A percentile compares a stretch with the other conserved stretches of the same genome.
These are phyloP conservation scores for Bombyx huttoni DNA, from an alignment of 2,888 invertebrate species.

Conservation along the genomic window DNA sequence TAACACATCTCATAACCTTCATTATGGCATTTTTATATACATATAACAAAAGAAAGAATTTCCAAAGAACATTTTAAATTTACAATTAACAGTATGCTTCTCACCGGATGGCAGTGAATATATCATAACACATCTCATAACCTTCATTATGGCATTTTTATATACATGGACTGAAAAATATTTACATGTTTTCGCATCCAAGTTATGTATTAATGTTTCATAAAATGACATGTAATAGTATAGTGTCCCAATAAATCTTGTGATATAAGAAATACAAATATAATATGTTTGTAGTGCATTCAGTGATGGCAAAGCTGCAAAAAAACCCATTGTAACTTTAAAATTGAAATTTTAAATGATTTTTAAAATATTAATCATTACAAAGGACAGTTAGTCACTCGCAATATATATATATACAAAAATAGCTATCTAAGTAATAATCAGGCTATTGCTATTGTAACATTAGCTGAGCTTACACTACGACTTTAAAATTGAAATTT, in stretches of 20 bases:
- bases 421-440: background rate
- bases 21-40: too few relatives aligned
- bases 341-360: background rate
- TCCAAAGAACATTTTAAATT: background rate
- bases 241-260: background rate
- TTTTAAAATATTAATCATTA: background rate
- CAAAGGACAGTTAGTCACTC: background rate
- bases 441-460: background rate
- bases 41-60: background rate
- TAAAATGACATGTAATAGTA: background rate
- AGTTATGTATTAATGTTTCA: background rate
- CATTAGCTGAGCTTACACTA: background rate
- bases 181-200: background rate
- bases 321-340: background rate
- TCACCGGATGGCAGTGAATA: background rate
- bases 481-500: conserved; percentile 1
- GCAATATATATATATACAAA: background rate
- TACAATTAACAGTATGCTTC: background rate
- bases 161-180: background rate
- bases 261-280: background rate
- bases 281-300: background rate
- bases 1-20: too few relatives aligned
- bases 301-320: background rate
- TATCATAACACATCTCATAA: background rate
- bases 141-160: background rate